phyloP scores from a whole-genome alignment of 2,113 vertebrate genomes.

The Mormyrus lacerda region DNA sequence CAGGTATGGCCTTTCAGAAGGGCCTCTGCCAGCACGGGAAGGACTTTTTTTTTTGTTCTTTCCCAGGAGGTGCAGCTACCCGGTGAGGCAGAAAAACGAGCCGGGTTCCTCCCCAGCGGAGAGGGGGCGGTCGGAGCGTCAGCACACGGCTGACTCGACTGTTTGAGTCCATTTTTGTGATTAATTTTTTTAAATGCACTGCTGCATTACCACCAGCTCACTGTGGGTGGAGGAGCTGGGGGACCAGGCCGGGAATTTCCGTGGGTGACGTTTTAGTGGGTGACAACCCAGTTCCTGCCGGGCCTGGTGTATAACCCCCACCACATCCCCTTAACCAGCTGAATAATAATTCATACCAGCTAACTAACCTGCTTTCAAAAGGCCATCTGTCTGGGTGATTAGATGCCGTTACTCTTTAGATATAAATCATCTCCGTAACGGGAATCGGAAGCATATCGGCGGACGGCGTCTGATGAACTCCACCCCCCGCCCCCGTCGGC shows the following conservation, averaged over 20 bases:
- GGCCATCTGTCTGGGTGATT: not conserved
- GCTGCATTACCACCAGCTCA: not conserved
- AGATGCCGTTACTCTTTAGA: not conserved
- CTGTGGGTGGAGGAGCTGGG: not conserved
- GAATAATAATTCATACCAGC: not conserved
- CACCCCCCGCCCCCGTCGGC: not conserved
- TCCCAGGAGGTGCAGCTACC: not conserved
- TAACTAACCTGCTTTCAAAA: not conserved
- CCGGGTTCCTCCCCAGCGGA: not conserved
- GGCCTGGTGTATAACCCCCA: not conserved
- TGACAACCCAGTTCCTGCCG: not conserved
- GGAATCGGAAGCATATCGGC: not conserved
- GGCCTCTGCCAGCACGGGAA: not conserved
- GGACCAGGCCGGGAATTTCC: not conserved
- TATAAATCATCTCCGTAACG: not conserved
- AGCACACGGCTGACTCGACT: not conserved
- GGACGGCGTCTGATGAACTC: not conserved
- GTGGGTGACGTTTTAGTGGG: not conserved
- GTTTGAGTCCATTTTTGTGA: not conserved
- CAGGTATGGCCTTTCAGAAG: not conserved
- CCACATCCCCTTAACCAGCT: not conserved
- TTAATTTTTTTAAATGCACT: not conserved
- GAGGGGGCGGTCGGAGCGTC: not conserved
- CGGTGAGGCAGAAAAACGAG: not conserved
- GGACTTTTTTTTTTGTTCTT: not conserved